These are phyloP conservation scores for Caenorhabditis sp. DNA, from an alignment of 2,888 invertebrate species.

Conservation along the genomic window DNA sequence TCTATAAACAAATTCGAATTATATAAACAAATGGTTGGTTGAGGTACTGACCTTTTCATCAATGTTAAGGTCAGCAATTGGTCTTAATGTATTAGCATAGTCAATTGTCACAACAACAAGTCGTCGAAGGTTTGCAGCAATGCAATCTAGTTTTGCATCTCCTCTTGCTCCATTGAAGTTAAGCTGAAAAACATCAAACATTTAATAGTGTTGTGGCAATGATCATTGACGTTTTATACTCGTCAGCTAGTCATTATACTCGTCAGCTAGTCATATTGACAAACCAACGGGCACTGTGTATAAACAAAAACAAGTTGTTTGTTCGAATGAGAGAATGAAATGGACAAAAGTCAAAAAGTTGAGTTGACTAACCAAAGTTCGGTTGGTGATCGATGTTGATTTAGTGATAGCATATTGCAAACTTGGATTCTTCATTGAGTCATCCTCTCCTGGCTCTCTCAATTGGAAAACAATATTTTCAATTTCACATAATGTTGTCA, in stretches of 20 bases:
- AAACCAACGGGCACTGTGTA: background rate
- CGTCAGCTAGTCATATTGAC: background rate
- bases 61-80: conserved; percentile 64
- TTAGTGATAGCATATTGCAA: conserved; percentile 44
- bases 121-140: conserved; percentile 44
- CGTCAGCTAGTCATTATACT: background rate
- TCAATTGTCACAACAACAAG: conserved; percentile 62
- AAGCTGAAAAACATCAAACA: conserved; percentile 52
- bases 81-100: conserved; percentile 68
- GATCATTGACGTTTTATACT: background rate
- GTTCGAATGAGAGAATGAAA: background rate
- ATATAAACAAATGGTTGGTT: background rate
- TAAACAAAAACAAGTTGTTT: conserved; percentile 11
- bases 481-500: conserved; percentile 63
- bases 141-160: conserved; percentile 20
- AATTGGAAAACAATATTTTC: conserved; percentile 59
- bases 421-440: conserved; percentile 20
- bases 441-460: conserved; percentile 30
- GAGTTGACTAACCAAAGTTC: conserved; percentile 42
- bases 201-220: background rate
- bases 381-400: conserved; percentile 46
- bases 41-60: conserved; percentile 56
- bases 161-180: conserved; percentile 53
- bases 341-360: background rate
- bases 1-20: conserved; percentile 38